Conservation (phyloP, 2,888 invertebrate species). For the Sarcophaga subvicina region DNA sequence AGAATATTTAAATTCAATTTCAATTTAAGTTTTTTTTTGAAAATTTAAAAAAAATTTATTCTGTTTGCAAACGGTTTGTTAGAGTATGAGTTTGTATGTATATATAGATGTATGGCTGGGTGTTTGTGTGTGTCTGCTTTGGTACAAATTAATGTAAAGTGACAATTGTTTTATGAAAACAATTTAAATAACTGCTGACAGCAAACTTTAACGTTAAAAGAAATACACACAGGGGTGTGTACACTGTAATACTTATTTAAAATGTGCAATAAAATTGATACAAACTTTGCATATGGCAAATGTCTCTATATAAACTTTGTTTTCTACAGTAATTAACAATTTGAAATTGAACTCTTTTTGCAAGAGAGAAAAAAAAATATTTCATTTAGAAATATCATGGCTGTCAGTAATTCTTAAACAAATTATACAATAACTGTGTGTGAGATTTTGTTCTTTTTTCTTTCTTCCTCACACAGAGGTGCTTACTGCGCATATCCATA, state of each 20-base stretch:
- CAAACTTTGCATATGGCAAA: neutral
- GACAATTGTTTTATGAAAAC: constrained; percentile 61
- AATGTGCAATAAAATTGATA: neutral
- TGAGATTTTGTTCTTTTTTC: no score
- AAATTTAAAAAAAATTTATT: neutral
- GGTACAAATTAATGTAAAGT: constrained; percentile 66
- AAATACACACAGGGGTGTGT: constrained; percentile 57
- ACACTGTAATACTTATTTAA: neutral
- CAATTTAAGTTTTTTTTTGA: no score
- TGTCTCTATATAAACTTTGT: neutral
- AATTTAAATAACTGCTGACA: constrained; percentile 63
- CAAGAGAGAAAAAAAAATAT: neutral
- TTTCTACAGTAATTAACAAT: constrained; percentile 33
- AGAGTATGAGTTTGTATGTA: no score
- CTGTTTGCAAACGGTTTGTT: neutral
- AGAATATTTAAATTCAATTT: neutral
- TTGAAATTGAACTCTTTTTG: constrained; percentile 31
- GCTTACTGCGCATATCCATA: neutral
- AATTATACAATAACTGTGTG: no score
- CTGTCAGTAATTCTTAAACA: no score
- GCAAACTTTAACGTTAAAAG: constrained; percentile 8
- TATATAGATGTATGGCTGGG: no score
- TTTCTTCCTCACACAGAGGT: no score
- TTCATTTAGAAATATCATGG: no score
- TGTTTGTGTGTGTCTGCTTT: constrained; percentile 7